Base-by-base conservation (phyloP, 2,888 invertebrate species). In the Troglohyphantes excavatus region DNA sequence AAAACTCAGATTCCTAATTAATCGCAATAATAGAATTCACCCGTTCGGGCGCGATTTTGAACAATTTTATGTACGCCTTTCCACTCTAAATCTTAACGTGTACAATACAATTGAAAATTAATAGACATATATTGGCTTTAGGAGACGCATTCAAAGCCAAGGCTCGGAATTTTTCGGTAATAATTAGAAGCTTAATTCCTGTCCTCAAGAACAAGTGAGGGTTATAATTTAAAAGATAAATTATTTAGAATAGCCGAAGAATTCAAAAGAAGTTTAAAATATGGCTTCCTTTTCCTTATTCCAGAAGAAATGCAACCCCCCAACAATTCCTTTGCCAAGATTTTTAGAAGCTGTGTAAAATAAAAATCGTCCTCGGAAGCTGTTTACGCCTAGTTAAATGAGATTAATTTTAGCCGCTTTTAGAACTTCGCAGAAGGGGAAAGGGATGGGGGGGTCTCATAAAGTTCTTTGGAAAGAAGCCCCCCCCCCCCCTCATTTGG, bases 381-480 rank as follows among this genome's bases (percentile, higher is more conserved):
- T 70, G 82, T 70, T 82, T 82, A 83, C 63, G 83, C 83, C 61
- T 73, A 61, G 83, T 83, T 83, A 83, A 83, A 72, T 73, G 46
- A 83, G 83, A 83, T 83, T 73, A 83, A 73, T 83, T 73, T 73
- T 65, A 83, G 27, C 46, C 82, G 26, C 65, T 61, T 26, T 59
- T 61, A 72, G 70, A 68, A 53, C 68, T 68, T 76, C 23, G 75
- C 11, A 79, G n/a, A 53, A 39, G 13, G 13, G 39, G 39, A 39
- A 39, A 39, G 3, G 39, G 39, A 11, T 39, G 33, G 67, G 63
- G 46, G n/a, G 11, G 63, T 39, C 46, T 39, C 39, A 61, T 63
- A 23, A 33, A 46, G 63, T 61, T n/a, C 21, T 67, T 43, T 6
- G 29, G 65, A 83, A 83, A 43, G 46, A 83, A 39, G 19, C 39